These are phyloP conservation scores for Hippasteria phrygiana DNA, from an alignment of 53 echinoderm and acorn worm species.

Conservation along the genomic window DNA sequence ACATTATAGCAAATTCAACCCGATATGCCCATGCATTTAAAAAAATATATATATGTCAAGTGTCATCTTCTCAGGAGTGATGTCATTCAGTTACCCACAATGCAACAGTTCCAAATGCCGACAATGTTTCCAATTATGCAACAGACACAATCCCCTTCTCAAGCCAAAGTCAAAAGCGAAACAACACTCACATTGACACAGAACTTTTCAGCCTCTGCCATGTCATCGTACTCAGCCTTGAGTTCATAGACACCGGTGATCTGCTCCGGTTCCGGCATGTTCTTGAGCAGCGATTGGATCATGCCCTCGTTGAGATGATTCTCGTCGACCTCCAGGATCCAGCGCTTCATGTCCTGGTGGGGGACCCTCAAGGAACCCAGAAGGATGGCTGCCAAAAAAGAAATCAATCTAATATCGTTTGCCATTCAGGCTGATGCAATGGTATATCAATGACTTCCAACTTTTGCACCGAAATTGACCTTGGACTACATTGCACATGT, in stretches of 20 bases:
- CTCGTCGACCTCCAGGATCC: conserved; percentile 91
- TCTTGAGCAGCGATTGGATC: conserved; percentile 84
- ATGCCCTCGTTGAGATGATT: conserved; percentile 78
- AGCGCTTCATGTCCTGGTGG: conserved; percentile 84
- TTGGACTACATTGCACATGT: no score
- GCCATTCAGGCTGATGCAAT: no score
- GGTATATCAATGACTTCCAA: no score
- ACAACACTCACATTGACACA: conserved; percentile 83
- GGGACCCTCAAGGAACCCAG: conserved; percentile 84
- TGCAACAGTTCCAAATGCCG: no score
- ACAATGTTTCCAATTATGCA: no score
- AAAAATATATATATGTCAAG: no score
- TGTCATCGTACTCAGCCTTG: conserved; percentile 87
- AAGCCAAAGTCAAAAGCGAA: neutral
- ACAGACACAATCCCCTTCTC: no score
- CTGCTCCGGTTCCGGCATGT: conserved; percentile 85
- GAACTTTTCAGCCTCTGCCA: conserved; percentile 95
- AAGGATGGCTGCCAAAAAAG: conserved; percentile 75
- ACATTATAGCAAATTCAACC: no score
- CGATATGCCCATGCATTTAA: no score
- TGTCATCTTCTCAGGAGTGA: no score
- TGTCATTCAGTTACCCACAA: no score
- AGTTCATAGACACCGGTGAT: conserved; percentile 74
- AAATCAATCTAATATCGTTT: neutral
- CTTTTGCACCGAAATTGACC: no score